A percentile compares a stretch with the other conserved stretches of the same genome.
These are phyloP conservation scores for Gymnoscopelus braueri DNA, from an alignment of 2,797 vertebrate genomes.

Conservation along the genomic window DNA sequence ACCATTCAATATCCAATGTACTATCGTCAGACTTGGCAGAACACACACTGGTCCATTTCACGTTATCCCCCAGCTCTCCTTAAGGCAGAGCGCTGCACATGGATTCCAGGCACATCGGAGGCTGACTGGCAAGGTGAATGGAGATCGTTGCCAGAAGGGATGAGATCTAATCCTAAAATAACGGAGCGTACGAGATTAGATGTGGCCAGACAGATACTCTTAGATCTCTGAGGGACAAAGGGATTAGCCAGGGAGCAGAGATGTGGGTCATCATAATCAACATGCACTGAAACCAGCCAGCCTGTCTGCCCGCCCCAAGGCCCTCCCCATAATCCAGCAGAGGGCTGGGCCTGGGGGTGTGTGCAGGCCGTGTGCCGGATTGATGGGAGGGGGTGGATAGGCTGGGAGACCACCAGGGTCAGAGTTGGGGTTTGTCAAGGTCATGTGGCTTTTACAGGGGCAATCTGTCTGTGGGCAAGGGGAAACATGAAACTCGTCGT, in stretches of 20 bases:
- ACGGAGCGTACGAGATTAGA: constrained; percentile 74
- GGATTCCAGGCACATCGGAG: constrained; percentile 30
- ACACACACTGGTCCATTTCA: background rate
- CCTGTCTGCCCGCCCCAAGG: constrained; percentile 57
- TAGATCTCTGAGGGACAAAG: constrained; percentile 72
- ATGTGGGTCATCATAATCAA: constrained; percentile 80
- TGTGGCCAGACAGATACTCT: constrained; percentile 66
- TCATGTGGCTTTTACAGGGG: constrained; percentile 38
- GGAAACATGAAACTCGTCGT: constrained; percentile 8
- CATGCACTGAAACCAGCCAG: constrained; percentile 71
- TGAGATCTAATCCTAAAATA: constrained; percentile 66
- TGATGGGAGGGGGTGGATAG: constrained; percentile 8
- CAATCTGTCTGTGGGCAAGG: constrained; percentile 23
- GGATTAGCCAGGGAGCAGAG: constrained; percentile 71
- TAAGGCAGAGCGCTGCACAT: background rate
- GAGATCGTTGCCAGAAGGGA: constrained; percentile 54
- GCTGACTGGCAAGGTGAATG: constrained; percentile 43
- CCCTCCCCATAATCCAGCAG: constrained; percentile 61
- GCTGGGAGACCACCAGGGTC: constrained; percentile 26
- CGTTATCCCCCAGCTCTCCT: background rate
- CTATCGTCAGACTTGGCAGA: background rate
- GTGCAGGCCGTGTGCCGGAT: constrained; percentile 18
- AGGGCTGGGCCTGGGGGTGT: constrained; percentile 10
- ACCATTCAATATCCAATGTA: background rate
- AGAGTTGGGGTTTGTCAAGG: constrained; percentile 26